Base-by-base conservation (phyloP, 1,140 invertebrate species). In the Lepidurus packardi region DNA sequence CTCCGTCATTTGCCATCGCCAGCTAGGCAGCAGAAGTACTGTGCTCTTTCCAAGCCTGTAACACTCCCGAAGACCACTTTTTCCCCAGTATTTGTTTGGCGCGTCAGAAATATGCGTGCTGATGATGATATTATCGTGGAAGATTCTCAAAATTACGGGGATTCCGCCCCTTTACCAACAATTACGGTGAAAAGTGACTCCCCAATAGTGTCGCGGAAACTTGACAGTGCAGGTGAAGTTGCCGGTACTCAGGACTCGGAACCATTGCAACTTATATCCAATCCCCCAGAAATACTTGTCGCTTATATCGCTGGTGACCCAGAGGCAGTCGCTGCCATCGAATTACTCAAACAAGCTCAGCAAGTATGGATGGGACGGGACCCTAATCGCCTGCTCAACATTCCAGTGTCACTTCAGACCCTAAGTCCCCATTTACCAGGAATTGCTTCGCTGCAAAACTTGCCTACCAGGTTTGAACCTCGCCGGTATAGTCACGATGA, bases 251-350 rank as follows among this genome's bases (percentile, higher is more conserved):
- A 16, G 53, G 1, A 65, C 7, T 65, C 53, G 16, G 53, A 16
- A 65, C 21, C 53, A 21, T n/a, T 21, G 4, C 53, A 21, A 16
- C 5, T 21, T 11, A 16, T 65, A 21, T 13, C 53, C 13, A 65
- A 65, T 21, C 78, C 78, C 73, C 78, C 78, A 24, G 78, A 78
- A 44, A 78, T 78, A 44, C 42, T 78, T 73, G 78, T 78, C 11
- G 78, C 78, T n/a, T 78, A 78, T 43, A 45, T 78, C 4, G 45
- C 73, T 24, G 78, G 78, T 16, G 73, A 78, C 43, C 78, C 78
- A 34, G 78, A 78, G 53, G 78, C 78, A 41, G 73, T 78, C 7
- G 78, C 78, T 7, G 78, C 78, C 44, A 78, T 78, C n/a, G 78
- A 78, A 34, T 47, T 78, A 7, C 47, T 78, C 16, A 78, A 47